These are phyloP conservation scores for Ptychobarbus kaznakovi DNA, from an alignment of 2,797 vertebrate genomes.

Conservation along the genomic window DNA sequence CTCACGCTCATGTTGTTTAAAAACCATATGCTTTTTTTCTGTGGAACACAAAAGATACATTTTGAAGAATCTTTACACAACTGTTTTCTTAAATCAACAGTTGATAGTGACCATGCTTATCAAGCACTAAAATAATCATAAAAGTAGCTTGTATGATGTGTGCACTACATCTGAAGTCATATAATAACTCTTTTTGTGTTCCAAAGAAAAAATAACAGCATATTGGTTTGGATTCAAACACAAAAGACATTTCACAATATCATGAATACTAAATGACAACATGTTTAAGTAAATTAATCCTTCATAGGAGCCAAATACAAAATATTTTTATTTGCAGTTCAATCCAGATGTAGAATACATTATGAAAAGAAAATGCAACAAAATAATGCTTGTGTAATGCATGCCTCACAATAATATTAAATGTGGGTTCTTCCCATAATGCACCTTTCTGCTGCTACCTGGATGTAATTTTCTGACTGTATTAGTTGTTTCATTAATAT, in stretches of 20 bases:
- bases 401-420: constrained; percentile 34
- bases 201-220: neutral
- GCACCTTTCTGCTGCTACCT: constrained; percentile 43
- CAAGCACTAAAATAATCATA: neutral
- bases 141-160: neutral
- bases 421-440: constrained; percentile 5
- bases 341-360: constrained; percentile 29
- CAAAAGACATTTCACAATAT: neutral
- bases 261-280: neutral
- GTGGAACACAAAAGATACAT: neutral
- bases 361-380: constrained; percentile 31
- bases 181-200: neutral
- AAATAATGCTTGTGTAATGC: constrained; percentile 39
- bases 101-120: neutral
- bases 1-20: too few relatives aligned
- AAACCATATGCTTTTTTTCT: neutral
- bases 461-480: constrained; percentile 9
- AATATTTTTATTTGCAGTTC: constrained; percentile 24
- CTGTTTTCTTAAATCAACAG: neutral
- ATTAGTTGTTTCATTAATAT: neutral
- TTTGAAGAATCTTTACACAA: neutral
- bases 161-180: neutral
- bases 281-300: neutral
- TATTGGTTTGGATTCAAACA: neutral
- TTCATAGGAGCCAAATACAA: neutral